A percentile compares a stretch with the other conserved stretches of the same genome.
Conservation (phyloP, 2,888 invertebrate species). For the Venusia cambrica region DNA sequence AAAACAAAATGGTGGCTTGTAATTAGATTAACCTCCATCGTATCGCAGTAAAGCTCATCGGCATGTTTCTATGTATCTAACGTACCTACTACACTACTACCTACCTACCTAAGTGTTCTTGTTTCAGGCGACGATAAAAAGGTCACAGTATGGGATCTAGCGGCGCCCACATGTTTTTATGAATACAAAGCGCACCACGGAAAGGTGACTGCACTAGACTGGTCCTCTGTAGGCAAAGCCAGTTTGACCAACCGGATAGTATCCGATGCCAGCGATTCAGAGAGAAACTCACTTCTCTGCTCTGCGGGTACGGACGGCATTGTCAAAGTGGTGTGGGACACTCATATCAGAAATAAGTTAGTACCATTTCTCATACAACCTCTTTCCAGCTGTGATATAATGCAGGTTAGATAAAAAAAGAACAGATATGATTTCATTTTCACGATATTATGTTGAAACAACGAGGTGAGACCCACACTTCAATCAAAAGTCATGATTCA, state of each 20-base stretch:
- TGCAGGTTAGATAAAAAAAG: too few species aligned
- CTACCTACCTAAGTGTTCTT: background rate
- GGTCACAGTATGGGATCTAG: slow-evolving; percentile 87
- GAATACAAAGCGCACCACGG: slow-evolving; percentile 85
- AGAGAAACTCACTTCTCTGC: slow-evolving; percentile 77
- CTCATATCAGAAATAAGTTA: slow-evolving; percentile 65
- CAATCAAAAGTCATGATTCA: too few species aligned
- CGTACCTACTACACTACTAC: too few species aligned
- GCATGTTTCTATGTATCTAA: too few species aligned
- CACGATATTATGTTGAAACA: too few species aligned
- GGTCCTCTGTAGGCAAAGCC: slow-evolving; percentile 74
- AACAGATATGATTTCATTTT: too few species aligned
- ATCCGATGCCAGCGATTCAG: slow-evolving; percentile 48
- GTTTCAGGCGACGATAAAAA: slow-evolving; percentile 84
- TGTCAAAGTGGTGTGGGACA: slow-evolving; percentile 85
- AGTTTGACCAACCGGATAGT: slow-evolving; percentile 55
- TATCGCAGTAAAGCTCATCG: too few species aligned
- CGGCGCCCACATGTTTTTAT: slow-evolving; percentile 82
- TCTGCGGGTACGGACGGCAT: slow-evolving; percentile 85
- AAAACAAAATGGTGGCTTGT: too few species aligned
- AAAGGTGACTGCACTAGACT: slow-evolving; percentile 82
- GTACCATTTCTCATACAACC: slow-evolving; percentile 21
- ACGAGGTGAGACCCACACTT: too few species aligned
- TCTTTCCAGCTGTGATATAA: too few species aligned
- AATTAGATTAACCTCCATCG: too few species aligned